A percentile compares a stretch with the other conserved stretches of the same genome.
Evolutionary conservation across 35 echinoderm and acorn worm species (phyloP).

Genomic region (Stichopus chloronotus): DNA sequence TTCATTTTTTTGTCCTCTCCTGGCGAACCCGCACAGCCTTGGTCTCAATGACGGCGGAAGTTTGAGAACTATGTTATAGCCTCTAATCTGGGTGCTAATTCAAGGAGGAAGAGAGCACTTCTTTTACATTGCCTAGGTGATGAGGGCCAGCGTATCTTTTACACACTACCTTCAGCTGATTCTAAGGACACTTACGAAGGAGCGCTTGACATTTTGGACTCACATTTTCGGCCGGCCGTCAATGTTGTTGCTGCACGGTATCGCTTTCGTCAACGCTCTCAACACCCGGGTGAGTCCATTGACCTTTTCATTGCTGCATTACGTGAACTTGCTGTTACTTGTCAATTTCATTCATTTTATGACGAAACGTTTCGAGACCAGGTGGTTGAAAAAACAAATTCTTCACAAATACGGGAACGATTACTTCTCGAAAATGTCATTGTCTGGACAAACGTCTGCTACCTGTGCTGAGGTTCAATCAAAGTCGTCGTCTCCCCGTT

Average conservation of each 20-base stretch:
- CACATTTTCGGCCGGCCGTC: background rate
- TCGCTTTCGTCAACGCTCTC: constrained; percentile 14
- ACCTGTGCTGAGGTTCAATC: background rate
- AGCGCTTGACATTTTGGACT: background rate
- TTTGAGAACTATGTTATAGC: constrained; percentile 20
- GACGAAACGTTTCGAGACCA: background rate
- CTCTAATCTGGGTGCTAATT: no score
- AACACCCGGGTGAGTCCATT: no score
- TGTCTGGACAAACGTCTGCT: background rate
- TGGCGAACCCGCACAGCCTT: background rate
- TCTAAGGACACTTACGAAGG: background rate
- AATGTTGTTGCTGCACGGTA: constrained; percentile 21
- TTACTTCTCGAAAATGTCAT: background rate
- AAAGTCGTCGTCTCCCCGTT: background rate
- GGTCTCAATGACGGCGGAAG: background rate
- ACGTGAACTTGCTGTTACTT: background rate
- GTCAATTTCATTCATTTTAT: constrained; percentile 12
- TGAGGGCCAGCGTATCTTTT: no score
- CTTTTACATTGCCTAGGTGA: no score
- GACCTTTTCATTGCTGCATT: background rate
- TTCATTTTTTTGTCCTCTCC: background rate
- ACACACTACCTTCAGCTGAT: no score
- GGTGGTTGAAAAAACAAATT: constrained; percentile 27
- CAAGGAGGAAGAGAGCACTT: background rate
- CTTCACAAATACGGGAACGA: constrained; percentile 8